Evolutionary conservation across 2,888 invertebrate species (phyloP).

Genomic region (Pyrgus malvae): DNA sequence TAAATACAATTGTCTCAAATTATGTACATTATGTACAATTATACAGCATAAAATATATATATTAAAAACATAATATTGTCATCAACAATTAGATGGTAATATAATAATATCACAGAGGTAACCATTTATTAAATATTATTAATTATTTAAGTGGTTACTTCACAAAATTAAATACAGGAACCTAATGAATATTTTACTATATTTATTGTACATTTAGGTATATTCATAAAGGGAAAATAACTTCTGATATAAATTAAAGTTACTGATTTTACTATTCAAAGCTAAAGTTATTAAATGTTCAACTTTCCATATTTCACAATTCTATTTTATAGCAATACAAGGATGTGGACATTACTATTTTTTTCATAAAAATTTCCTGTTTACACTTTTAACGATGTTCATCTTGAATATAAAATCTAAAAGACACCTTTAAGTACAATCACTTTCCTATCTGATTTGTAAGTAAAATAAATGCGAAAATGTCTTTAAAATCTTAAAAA

Average conservation of each 20-base stretch:
- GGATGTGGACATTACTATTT: too few relatives aligned
- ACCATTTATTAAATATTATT: constrained; percentile 43
- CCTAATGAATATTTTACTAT: constrained; percentile 1
- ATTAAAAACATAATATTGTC: constrained; percentile 42
- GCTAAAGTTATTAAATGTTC: too few relatives aligned
- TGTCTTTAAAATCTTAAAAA: not conserved
- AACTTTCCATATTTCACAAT: too few relatives aligned
- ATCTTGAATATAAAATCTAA: too few relatives aligned
- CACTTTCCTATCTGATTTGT: not conserved
- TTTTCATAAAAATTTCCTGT: too few relatives aligned
- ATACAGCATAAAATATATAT: constrained; percentile 19
- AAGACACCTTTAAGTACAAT: too few relatives aligned
- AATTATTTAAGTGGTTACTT: constrained; percentile 37
- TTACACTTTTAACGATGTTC: too few relatives aligned
- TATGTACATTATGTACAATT: constrained; percentile 7
- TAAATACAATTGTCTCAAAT: constrained; percentile 41
- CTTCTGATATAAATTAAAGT: too few relatives aligned
- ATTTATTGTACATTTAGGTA: too few relatives aligned
- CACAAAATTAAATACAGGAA: constrained; percentile 17
- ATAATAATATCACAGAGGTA: constrained; percentile 59
- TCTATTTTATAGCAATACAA: too few relatives aligned
- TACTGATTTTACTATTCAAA: too few relatives aligned
- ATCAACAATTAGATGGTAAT: constrained; percentile 30
- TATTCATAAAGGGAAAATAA: too few relatives aligned
- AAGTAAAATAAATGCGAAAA: constrained; percentile 4